Base-by-base conservation (phyloP, 2,888 invertebrate species). In the Nomada goodeniana region DNA sequence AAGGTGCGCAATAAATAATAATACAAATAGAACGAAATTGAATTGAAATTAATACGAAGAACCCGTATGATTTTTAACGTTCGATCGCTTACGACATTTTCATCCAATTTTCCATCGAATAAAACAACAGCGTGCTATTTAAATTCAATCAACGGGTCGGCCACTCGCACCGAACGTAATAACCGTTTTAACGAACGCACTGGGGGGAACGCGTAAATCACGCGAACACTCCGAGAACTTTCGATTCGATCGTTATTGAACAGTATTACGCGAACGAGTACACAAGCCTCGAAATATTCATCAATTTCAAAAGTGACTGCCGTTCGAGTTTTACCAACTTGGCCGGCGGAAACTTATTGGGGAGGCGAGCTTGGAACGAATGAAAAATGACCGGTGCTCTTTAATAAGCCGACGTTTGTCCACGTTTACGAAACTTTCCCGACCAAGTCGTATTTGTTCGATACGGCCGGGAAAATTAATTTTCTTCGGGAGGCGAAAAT, bases 331-430 rank as follows among this genome's bases (percentile, higher is more conserved):
- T 64, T 47, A 47, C 36, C 36, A 7, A 36, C 59, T 53, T 50
- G 26, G 29, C 11, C 55, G 20, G 26, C 10, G 2, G 68, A 47
- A 73, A 73, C 68, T 77, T 80, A 80, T 80, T 64, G 72, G 55
- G 52, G 67, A n/a, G 20, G 70, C 13, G 13, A 11, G 11, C 4
- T 7, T 5, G 1, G 15, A 26, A 53, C n/a, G 63, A 76, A 59
- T 29, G 53, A 26, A 36, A 23, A 52, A 26, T 29, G 73, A 69
- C 72, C 59, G 67, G n/a, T 47, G 72, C 52, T 72, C 52, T 69
- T 77, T 73, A 73, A 80, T 73, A 59, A 59, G 63, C 13, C 68
- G 15, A 4, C 52, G 59, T 70, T 75, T 69, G 59, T 52, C 18
- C 26, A 52, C n/a, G 59, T 50, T 64, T 23, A 4, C 42, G 52